A percentile compares a stretch with the other conserved stretches of the same genome.
Conservation (phyloP, 2,797 vertebrate species). For the Heterohyrax brucei region DNA sequence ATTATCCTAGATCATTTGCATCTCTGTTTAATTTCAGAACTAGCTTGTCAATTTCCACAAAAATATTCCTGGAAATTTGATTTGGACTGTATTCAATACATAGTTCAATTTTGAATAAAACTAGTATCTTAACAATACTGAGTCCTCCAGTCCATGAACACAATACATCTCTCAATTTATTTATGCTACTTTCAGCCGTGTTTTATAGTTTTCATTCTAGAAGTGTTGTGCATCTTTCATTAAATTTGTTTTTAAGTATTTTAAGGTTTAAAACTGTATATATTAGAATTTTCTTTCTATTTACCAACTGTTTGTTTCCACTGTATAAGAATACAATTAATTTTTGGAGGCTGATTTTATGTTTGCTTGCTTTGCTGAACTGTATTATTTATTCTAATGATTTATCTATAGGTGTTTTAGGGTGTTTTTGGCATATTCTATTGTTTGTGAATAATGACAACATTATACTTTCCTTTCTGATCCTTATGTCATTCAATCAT, state of each 20-base stretch:
- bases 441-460: not conserved
- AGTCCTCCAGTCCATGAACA: no score
- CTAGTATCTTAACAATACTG: no score
- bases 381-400: constrained; percentile 21
- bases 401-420: not conserved
- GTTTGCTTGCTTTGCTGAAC: not conserved
- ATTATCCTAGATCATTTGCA: not conserved
- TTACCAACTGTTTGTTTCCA: not conserved
- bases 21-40: constrained; percentile 21
- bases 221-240: not conserved
- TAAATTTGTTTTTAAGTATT: not conserved
- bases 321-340: not conserved
- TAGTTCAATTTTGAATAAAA: no score
- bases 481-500: not conserved
- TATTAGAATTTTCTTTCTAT: not conserved
- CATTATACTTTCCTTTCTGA: not conserved
- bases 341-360: not conserved
- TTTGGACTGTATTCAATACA: not conserved
- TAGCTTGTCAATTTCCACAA: constrained; percentile 30
- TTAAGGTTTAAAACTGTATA: not conserved
- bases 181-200: no score
- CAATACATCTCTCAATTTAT: no score
- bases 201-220: constrained; percentile 36
- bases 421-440: not conserved
- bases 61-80: not conserved